Conservation (phyloP, 2,113 vertebrate species). For the Heterotilapia buettikoferi region DNA sequence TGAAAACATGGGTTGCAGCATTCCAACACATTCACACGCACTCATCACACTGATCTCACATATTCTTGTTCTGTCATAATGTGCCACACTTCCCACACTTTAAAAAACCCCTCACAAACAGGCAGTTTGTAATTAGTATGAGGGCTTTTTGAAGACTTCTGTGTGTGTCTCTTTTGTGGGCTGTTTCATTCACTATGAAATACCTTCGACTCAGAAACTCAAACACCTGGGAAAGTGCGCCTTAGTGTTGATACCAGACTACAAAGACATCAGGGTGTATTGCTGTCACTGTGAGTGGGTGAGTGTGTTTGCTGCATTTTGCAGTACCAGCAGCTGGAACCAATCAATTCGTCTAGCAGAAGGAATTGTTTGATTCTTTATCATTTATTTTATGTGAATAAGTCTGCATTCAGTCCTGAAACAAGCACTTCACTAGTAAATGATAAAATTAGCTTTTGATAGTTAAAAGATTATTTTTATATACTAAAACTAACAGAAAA, state of each 20-base stretch:
- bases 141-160: background rate
- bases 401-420: background rate
- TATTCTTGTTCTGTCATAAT: constrained; percentile 4
- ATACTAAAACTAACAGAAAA: background rate
- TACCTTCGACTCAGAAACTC: background rate
- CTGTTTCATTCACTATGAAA: background rate
- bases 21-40: background rate
- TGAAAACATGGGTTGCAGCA: background rate
- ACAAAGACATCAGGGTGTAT: constrained; percentile 8
- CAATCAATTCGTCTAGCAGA: background rate
- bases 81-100: constrained; percentile 4
- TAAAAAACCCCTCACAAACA: background rate
- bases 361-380: background rate
- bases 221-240: background rate
- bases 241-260: background rate
- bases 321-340: constrained; percentile 1
- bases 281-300: background rate
- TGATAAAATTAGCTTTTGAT: background rate
- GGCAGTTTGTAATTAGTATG: background rate
- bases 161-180: background rate
- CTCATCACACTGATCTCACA: background rate
- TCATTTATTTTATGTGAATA: background rate
- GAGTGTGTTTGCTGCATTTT: background rate
- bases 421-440: background rate
- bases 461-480: background rate